Conservation (phyloP, 1,140 invertebrate genomes). For the Rhynchophorus ferrugineus region DNA sequence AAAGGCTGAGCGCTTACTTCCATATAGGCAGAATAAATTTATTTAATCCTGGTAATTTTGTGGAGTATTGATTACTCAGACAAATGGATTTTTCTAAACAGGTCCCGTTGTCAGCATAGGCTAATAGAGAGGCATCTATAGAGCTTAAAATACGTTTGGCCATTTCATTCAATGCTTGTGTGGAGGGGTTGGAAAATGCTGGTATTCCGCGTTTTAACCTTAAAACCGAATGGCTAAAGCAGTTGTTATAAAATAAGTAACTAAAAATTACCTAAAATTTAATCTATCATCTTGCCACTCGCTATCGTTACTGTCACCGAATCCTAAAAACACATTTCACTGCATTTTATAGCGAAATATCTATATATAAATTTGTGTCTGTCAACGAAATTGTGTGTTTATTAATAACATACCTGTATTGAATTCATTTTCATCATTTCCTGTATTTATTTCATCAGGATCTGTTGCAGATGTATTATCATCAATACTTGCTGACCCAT, state of each 20-base stretch:
- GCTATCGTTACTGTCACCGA: no score
- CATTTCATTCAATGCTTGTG: slow-evolving; percentile 25
- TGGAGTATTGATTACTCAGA: slow-evolving; percentile 54
- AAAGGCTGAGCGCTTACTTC: slow-evolving; percentile 46
- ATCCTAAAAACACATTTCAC: no score
- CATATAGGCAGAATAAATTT: slow-evolving; percentile 61
- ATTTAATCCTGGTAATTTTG: slow-evolving; percentile 42
- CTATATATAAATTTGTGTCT: no score
- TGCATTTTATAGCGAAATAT: no score
- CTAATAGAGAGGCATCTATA: slow-evolving; percentile 46
- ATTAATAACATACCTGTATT: no score
- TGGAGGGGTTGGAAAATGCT: slow-evolving; percentile 27
- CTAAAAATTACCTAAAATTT: neutral
- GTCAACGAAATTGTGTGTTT: no score
- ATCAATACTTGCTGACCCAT: no score
- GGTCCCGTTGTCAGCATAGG: slow-evolving; percentile 42
- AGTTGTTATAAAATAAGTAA: neutral
- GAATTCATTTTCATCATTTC: no score
- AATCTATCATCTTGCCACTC: neutral
- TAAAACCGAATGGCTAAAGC: no score
- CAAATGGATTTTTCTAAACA: slow-evolving; percentile 57
- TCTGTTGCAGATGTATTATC: no score
- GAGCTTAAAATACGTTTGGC: slow-evolving; percentile 40
- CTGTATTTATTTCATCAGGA: no score
- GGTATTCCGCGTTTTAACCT: slow-evolving; percentile 24